These are phyloP conservation scores for Graptemys geographica DNA, from an alignment of 2,797 vertebrate species.

Conservation along the genomic window DNA sequence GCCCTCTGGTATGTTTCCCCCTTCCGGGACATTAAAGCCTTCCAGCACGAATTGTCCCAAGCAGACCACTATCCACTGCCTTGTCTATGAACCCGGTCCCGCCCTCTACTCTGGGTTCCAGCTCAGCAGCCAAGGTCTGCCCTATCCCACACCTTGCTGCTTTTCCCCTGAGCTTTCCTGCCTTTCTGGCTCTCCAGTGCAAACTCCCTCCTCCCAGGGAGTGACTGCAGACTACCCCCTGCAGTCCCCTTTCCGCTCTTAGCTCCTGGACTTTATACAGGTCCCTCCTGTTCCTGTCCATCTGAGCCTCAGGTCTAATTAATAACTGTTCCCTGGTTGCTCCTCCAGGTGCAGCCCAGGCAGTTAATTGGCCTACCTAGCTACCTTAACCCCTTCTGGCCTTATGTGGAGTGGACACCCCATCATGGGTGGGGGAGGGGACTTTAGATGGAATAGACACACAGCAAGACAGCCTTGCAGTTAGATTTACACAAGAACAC, in stretches of 20 bases:
- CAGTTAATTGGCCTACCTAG: neutral
- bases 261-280: too few relatives aligned
- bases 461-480: neutral
- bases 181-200: too few relatives aligned
- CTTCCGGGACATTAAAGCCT: neutral
- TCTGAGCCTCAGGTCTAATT: neutral
- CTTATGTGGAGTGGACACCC: neutral
- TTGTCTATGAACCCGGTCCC: neutral
- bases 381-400: neutral
- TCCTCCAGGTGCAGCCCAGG: neutral
- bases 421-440: neutral
- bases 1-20: neutral
- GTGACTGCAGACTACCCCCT: too few relatives aligned
- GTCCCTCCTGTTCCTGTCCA: too few relatives aligned
- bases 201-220: too few relatives aligned
- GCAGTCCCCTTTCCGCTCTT: too few relatives aligned
- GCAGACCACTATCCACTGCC: too few relatives aligned
- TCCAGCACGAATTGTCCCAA: neutral
- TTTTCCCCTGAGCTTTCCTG: too few relatives aligned
- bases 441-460: neutral
- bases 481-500: neutral
- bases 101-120: neutral
- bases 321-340: neutral
- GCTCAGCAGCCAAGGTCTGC: too few relatives aligned
- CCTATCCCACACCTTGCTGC: too few relatives aligned